A percentile compares a stretch with the other conserved stretches of the same genome.
phyloP scores from a whole-genome alignment of 2,797 vertebrate species.

The Karalla daura region DNA sequence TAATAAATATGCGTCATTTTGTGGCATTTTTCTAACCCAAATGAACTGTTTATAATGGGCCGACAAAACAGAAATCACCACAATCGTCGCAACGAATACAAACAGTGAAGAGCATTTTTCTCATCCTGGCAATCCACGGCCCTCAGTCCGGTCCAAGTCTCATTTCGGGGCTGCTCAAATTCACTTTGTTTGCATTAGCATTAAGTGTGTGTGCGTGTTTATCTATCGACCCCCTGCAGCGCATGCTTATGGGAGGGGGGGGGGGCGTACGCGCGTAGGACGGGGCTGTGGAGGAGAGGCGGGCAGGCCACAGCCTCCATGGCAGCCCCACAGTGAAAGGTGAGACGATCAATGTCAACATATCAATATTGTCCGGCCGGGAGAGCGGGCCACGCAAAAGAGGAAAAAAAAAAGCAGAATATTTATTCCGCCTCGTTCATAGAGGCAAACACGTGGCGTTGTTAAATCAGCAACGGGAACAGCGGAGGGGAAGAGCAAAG shows the following conservation, averaged over 20 bases:
- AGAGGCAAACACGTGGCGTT: too few species aligned
- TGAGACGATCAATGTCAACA: slow-evolving; percentile 68
- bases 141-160: slow-evolving; percentile 7
- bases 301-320: slow-evolving; percentile 32
- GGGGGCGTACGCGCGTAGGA: slow-evolving; percentile 21
- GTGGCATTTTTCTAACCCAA: neutral
- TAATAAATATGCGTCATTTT: neutral
- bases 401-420: too few species aligned
- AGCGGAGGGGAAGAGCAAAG: too few species aligned
- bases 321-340: slow-evolving; percentile 68
- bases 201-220: slow-evolving; percentile 22
- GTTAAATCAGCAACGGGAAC: too few species aligned
- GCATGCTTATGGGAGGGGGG: slow-evolving; percentile 39
- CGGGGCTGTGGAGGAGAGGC: neutral
- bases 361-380: slow-evolving; percentile 73
- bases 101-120: neutral
- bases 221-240: slow-evolving; percentile 39
- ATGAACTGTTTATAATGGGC: neutral
- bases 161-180: slow-evolving; percentile 21
- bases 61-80: neutral
- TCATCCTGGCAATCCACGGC: neutral
- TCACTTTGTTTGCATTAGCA: slow-evolving; percentile 14
- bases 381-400: slow-evolving; percentile 17
- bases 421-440: slow-evolving; percentile 48
- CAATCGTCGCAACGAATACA: slow-evolving; percentile 1